Conservation (phyloP, 2,888 invertebrate species). For the Noctua comes region DNA sequence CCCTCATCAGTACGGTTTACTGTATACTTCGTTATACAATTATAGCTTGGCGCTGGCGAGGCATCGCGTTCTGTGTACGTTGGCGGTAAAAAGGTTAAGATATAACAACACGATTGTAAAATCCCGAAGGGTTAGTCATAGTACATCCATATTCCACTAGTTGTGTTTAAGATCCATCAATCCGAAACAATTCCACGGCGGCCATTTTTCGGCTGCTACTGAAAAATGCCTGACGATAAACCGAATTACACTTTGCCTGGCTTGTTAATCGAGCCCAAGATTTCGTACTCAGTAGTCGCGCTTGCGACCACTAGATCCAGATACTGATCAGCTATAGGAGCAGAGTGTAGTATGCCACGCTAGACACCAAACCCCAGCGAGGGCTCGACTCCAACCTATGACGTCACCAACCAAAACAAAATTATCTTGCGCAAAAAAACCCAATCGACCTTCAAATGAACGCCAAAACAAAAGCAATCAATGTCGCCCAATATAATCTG, state of each 20-base stretch:
- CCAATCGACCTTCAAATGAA: slow-evolving; percentile 43
- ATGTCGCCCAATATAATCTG: slow-evolving; percentile 8
- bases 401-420: slow-evolving; percentile 29
- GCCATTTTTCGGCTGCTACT: neutral
- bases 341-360: neutral
- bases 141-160: neutral
- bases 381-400: slow-evolving; percentile 1
- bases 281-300: neutral
- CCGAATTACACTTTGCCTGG: neutral
- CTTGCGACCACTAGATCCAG: neutral
- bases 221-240: neutral
- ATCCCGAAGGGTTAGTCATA: neutral
- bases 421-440: slow-evolving; percentile 16
- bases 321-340: neutral
- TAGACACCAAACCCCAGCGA: neutral
- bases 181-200: neutral
- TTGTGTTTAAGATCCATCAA: neutral
- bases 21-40: too few relatives aligned
- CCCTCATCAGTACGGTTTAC: too few relatives aligned
- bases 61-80: too few relatives aligned
- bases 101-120: neutral
- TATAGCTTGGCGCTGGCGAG: too few relatives aligned
- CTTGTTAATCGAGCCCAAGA: neutral
- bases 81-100: too few relatives aligned
- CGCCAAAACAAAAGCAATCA: slow-evolving; percentile 46